phyloP scores from a whole-genome alignment of 2,888 invertebrate species.

The Sialis fuliginosa region DNA sequence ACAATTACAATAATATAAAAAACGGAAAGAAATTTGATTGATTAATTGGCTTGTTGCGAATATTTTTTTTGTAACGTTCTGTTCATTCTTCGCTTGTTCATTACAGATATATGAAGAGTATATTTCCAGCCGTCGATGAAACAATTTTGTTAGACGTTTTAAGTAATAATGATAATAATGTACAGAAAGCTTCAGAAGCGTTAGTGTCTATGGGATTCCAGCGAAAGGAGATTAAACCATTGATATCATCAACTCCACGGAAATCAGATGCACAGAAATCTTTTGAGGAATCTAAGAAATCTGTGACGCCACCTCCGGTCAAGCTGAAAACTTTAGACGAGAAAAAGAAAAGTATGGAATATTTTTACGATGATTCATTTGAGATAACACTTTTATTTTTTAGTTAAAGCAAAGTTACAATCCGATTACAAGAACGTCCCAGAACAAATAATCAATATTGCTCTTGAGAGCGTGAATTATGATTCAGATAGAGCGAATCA shows the following conservation, averaged over 20 bases:
- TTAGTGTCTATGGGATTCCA: slow-evolving; percentile 64
- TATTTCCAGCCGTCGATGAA: slow-evolving; percentile 82
- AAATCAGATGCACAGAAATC: slow-evolving; percentile 23
- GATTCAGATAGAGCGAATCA: slow-evolving; percentile 66
- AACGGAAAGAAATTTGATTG: too few relatives aligned
- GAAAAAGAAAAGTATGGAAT: slow-evolving; percentile 43
- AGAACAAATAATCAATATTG: slow-evolving; percentile 66
- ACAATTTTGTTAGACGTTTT: slow-evolving; percentile 68
- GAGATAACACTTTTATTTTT: slow-evolving; percentile 11
- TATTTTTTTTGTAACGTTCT: neutral
- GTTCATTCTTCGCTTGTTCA: neutral
- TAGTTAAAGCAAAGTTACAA: slow-evolving; percentile 54
- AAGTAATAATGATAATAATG: slow-evolving; percentile 77
- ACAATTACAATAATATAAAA: too few relatives aligned
- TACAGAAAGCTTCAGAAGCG: slow-evolving; percentile 71
- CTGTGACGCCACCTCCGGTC: slow-evolving; percentile 31
- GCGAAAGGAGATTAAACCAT: slow-evolving; percentile 50
- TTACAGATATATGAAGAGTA: slow-evolving; percentile 71
- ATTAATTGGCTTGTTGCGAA: too few relatives aligned
- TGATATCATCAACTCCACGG: slow-evolving; percentile 28
- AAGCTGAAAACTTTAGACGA: slow-evolving; percentile 51
- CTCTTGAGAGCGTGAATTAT: slow-evolving; percentile 75
- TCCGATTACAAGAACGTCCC: slow-evolving; percentile 57
- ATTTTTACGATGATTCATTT: neutral
- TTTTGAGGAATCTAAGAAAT: slow-evolving; percentile 10